Conservation (phyloP, 2,113 vertebrate species). For the Strix aluco region DNA sequence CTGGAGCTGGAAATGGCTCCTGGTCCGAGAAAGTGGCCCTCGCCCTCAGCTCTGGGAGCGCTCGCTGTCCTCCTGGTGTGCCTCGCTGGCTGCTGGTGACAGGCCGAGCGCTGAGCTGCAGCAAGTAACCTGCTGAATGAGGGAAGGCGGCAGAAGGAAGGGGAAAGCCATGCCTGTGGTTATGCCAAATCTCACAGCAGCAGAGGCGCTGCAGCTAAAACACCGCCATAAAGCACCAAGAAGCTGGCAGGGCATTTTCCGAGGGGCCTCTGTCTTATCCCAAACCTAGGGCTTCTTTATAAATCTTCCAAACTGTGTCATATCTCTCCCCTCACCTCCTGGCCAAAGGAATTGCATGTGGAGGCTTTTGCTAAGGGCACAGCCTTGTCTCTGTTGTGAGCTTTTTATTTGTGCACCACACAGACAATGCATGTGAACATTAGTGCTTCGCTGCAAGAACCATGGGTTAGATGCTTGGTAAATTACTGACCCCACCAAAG, state of each 20-base stretch:
- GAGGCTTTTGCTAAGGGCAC: neutral
- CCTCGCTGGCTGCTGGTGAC: neutral
- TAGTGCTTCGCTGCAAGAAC: neutral
- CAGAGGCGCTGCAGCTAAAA: neutral
- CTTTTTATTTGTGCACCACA: neutral
- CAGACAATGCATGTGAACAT: fast-evolving
- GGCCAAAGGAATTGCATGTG: neutral
- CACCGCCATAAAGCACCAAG: neutral
- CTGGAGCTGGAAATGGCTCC: neutral
- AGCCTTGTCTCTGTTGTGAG: neutral
- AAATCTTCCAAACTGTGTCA: neutral
- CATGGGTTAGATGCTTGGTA: neutral
- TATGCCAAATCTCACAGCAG: neutral
- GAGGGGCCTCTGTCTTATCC: neutral
- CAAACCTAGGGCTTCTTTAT: neutral
- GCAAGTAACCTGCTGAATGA: neutral
- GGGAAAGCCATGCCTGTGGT: neutral
- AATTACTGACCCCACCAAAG: neutral
- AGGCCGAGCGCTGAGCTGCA: fast-evolving
- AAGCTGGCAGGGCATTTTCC: neutral
- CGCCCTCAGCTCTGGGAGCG: no score
- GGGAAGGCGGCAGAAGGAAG: neutral
- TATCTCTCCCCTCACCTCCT: neutral
- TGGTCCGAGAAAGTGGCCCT: neutral
- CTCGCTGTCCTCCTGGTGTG: neutral